Evolutionary conservation across 2,797 vertebrate species (phyloP).

Genomic region (Naso thynnoides): DNA sequence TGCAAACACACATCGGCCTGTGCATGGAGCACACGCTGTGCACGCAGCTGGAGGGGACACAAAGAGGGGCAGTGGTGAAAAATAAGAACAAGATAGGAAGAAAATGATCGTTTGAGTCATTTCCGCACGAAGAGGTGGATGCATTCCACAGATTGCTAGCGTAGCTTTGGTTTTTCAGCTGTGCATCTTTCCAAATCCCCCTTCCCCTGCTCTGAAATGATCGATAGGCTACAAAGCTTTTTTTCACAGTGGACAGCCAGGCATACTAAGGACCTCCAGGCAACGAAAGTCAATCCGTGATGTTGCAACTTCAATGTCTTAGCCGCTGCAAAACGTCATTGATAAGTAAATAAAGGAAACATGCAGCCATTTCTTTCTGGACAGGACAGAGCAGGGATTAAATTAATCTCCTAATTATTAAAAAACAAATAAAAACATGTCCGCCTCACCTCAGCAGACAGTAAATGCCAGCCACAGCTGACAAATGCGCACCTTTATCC

Average conservation of each 20-base stretch:
- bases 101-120: slow-evolving; percentile 31
- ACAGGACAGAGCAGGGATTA: slow-evolving; percentile 39
- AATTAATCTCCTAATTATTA: slow-evolving; percentile 51
- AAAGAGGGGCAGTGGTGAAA: slow-evolving; percentile 11
- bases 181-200: slow-evolving; percentile 60
- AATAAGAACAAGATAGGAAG: slow-evolving; percentile 13
- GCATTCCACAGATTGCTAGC: slow-evolving; percentile 47
- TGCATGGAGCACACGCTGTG: neutral
- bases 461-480: neutral
- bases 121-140: slow-evolving; percentile 41
- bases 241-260: slow-evolving; percentile 64
- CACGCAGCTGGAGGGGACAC: slow-evolving; percentile 26
- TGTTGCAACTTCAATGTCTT: slow-evolving; percentile 72
- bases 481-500: slow-evolving; percentile 30
- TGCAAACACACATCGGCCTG: slow-evolving; percentile 19
- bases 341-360: slow-evolving; percentile 77
- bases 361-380: slow-evolving; percentile 27
- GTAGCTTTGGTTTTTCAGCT: slow-evolving; percentile 46
- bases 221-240: slow-evolving; percentile 73
- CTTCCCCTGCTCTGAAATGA: slow-evolving; percentile 50
- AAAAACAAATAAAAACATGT: slow-evolving; percentile 17
- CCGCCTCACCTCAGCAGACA: slow-evolving; percentile 2
- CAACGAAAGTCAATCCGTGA: slow-evolving; percentile 69
- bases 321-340: slow-evolving; percentile 68
- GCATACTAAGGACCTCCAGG: slow-evolving; percentile 71